These are phyloP conservation scores for Chironomus tepperi DNA, from an alignment of 1,140 invertebrate species.

Conservation along the genomic window DNA sequence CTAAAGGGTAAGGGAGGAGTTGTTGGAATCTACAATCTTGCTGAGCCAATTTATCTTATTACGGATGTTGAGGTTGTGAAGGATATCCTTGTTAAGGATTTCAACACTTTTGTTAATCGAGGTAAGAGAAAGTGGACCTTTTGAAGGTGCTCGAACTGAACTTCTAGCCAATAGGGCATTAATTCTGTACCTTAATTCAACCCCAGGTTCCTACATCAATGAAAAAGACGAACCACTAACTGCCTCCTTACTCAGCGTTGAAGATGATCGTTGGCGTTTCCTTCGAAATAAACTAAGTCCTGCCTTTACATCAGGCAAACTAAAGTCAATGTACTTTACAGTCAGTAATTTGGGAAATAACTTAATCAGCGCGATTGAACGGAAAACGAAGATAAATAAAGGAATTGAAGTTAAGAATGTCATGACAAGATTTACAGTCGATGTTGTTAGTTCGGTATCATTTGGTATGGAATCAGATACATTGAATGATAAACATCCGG, in stretches of 20 bases:
- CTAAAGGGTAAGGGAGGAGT: neutral
- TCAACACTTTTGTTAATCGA: constrained; percentile 34
- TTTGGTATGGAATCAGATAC: constrained; percentile 50
- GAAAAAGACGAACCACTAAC: constrained; percentile 35
- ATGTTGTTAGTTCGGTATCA: constrained; percentile 47
- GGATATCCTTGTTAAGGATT: constrained; percentile 46
- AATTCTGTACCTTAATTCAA: too few relatives aligned
- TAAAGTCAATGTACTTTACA: constrained; percentile 48
- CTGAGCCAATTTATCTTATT: constrained; percentile 40
- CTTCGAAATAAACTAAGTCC: constrained; percentile 52
- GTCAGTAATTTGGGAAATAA: constrained; percentile 42
- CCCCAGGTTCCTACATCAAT: constrained; percentile 29
- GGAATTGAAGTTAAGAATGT: constrained; percentile 43
- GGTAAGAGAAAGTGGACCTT: too few relatives aligned
- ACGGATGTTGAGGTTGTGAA: constrained; percentile 48
- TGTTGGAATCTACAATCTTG: constrained; percentile 43
- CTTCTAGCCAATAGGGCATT: too few relatives aligned
- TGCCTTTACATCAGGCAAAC: constrained; percentile 53
- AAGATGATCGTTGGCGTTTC: constrained; percentile 48
- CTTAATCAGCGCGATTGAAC: constrained; percentile 36
- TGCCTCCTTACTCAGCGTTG: constrained; percentile 41
- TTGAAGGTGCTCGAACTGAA: too few relatives aligned
- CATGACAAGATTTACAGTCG: constrained; percentile 43
- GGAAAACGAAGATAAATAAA: constrained; percentile 33
- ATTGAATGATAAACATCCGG: constrained; percentile 43